phyloP scores from a whole-genome alignment of 2,888 invertebrate genomes.

The Teinopalpus imperialis region DNA sequence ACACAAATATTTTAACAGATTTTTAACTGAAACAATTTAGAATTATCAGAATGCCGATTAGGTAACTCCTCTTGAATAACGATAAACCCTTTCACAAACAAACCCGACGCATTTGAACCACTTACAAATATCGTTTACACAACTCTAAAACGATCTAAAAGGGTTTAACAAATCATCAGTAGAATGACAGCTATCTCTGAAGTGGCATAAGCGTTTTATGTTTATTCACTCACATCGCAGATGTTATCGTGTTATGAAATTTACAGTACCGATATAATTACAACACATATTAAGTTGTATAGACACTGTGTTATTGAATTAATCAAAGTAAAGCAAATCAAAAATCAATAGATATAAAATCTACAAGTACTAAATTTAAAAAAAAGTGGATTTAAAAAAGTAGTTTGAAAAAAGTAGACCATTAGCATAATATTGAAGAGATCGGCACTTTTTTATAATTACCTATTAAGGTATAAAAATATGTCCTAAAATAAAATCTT shows the following conservation, averaged over 20 bases:
- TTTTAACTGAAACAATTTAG: slow-evolving; percentile 19
- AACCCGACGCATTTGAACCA: slow-evolving; percentile 23
- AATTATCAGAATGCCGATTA: slow-evolving; percentile 7
- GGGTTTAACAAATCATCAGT: slow-evolving; percentile 26
- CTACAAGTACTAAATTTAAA: not conserved
- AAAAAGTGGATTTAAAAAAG: too few relatives aligned
- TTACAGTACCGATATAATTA: slow-evolving; percentile 2
- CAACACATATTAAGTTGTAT: not conserved
- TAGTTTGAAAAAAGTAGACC: too few relatives aligned
- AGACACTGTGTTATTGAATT: not conserved
- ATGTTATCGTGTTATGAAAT: slow-evolving; percentile 8
- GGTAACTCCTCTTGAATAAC: slow-evolving; percentile 21
- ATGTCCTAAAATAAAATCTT: too few relatives aligned
- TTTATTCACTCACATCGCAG: slow-evolving; percentile 6
- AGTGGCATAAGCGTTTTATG: slow-evolving; percentile 32
- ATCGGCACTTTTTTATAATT: too few relatives aligned
- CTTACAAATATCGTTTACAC: slow-evolving; percentile 19
- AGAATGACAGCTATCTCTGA: slow-evolving; percentile 30
- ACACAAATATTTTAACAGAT: slow-evolving; percentile 39
- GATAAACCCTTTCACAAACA: slow-evolving; percentile 28
- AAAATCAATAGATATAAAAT: slow-evolving; percentile 7
- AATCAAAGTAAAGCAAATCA: not conserved
- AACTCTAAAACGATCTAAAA: slow-evolving; percentile 28
- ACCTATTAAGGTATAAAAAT: too few relatives aligned
- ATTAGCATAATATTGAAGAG: too few relatives aligned